Base-by-base conservation (phyloP, 2,113 vertebrate species). In the Nerophis ophidion region DNA sequence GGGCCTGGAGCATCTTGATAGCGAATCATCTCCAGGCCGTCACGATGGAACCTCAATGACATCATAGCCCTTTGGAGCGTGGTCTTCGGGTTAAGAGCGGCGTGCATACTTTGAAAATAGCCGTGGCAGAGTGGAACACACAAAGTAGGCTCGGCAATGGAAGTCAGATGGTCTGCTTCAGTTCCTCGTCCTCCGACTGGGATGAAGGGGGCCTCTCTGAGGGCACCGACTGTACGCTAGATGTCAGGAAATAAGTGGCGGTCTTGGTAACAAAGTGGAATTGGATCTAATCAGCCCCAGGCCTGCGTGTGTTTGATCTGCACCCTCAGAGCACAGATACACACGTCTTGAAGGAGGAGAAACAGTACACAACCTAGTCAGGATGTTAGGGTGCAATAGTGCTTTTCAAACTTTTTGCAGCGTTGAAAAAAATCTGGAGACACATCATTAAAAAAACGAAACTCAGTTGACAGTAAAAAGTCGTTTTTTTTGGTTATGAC, bases 1-100 rank as follows among this genome's bases (percentile, higher is more conserved):
- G 85, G 86, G 88, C 82, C 75, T 60, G 50, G 47, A 70, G 50
- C 13, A 17, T 71, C 66, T 57, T 58, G 61, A 71, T 57, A 40
- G 42, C 38, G 62, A 66, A 69, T 76, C 73, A 53, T 81, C 68
- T 71, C 74, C 75, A 86, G 77, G 74, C 77, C 88, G 74, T 82
- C 83, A 85, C 81, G 86, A 81, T 73, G 48, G 73, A 87, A 79
- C 81, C 80, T 88, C 86, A 73, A 75, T 90, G 87, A 87, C 82
- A 83, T 87, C 82, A 87, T 69, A 55, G 14, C 59, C 66, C 57
- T 84, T 78, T 76, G 67, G 67, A 64, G 66, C 66, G 72, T 15
- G 57, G 67, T 66, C 71, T 68, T 79, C 72, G 74, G 81, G 63
- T 81, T 26, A 77, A 77, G 67, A n/a, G 72, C 40, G n/a, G 58